Evolutionary conservation across 2,113 vertebrate genomes (phyloP).

Genomic region (Vulpes ferrilata): DNA sequence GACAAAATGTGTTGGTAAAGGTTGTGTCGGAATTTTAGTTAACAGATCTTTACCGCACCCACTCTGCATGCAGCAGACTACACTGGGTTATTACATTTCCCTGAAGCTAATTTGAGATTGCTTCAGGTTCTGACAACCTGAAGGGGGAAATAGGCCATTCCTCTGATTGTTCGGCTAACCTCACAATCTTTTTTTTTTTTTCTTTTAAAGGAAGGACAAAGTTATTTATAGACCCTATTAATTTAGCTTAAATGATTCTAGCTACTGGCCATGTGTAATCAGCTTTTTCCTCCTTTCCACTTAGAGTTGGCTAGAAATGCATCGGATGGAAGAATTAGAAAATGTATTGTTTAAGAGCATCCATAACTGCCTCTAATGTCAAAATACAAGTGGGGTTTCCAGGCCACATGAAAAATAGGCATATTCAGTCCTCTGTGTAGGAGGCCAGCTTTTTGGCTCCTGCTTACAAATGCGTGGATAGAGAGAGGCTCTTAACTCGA

Average conservation of each 20-base stretch:
- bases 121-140: constrained; percentile 18
- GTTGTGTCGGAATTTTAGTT: not conserved
- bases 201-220: constrained; percentile 32
- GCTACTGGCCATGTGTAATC: constrained; percentile 70
- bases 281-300: constrained; percentile 64
- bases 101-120: constrained; percentile 45
- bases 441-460: not conserved
- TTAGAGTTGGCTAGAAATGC: constrained; percentile 22
- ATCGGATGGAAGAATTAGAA: constrained; percentile 51
- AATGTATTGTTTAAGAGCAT: constrained; percentile 35
- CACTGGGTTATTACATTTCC: not conserved
- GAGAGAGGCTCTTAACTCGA: constrained; percentile 6
- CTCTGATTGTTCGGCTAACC: constrained; percentile 34
- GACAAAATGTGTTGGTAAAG: not conserved
- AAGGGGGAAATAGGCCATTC: constrained; percentile 57
- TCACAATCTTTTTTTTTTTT: not conserved
- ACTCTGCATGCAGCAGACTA: not conserved
- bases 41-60: not conserved
- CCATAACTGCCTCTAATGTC: not conserved
- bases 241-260: constrained; percentile 80
- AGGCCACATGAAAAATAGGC: not conserved
- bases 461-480: not conserved
- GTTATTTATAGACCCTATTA: constrained; percentile 76
- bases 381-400: not conserved
- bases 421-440: not conserved